Percentiles rank a stretch among this genome's conserved stretches.
These are phyloP conservation scores for Linnaemya vulpina DNA, from an alignment of 2,888 invertebrate genomes.

Conservation along the genomic window DNA sequence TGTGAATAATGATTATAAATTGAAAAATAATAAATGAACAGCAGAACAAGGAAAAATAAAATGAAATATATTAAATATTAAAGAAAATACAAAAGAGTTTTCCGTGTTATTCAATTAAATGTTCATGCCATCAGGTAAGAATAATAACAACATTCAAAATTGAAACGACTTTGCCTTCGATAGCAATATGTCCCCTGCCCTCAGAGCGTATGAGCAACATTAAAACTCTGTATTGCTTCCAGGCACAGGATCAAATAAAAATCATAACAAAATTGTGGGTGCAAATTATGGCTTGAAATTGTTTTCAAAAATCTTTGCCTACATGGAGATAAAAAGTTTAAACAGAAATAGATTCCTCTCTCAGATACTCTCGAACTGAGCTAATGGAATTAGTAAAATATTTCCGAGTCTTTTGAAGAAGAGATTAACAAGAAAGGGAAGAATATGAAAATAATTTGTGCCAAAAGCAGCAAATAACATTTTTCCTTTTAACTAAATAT, in stretches of 20 bases:
- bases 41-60: constrained; percentile 53
- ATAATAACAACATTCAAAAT: no score
- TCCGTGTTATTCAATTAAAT: neutral
- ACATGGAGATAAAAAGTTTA: constrained; percentile 6
- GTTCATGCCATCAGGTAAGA: no score
- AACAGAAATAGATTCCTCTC: neutral
- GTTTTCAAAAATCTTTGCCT: neutral
- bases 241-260: neutral
- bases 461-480: constrained; percentile 12
- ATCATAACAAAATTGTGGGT: neutral
- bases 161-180: no score
- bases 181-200: no score
- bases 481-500: constrained; percentile 26
- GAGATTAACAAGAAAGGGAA: neutral
- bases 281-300: constrained; percentile 38
- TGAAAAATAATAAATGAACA: constrained; percentile 47
- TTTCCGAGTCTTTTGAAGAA: constrained; percentile 32
- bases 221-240: neutral
- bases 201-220: neutral
- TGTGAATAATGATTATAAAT: constrained; percentile 70
- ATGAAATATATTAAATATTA: constrained; percentile 57
- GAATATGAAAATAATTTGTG: neutral
- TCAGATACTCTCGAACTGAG: constrained; percentile 25
- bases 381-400: constrained; percentile 38
- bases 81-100: constrained; percentile 8